Conservation (phyloP, 2,888 invertebrate genomes). For the Digitonthophagus gazella region DNA sequence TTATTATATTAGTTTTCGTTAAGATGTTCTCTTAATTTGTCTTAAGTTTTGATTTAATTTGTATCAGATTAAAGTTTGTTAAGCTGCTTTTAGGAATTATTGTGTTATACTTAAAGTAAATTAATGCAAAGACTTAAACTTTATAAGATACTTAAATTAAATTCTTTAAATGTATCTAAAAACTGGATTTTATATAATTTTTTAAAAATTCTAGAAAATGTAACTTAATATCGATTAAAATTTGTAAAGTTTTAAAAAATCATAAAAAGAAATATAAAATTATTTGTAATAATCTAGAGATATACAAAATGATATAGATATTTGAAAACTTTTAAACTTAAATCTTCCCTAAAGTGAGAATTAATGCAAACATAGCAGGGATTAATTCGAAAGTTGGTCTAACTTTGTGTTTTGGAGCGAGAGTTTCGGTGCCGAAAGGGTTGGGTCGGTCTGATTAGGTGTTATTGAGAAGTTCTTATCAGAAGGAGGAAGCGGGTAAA, state of each 20-base stretch:
- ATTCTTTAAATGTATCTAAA: too few species aligned
- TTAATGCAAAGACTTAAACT: too few species aligned
- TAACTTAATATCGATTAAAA: too few species aligned
- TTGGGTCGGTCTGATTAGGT: neutral
- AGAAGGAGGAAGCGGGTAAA: too few species aligned
- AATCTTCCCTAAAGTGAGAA: neutral
- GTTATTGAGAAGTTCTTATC: neutral
- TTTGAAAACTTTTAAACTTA: neutral
- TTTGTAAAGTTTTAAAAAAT: neutral
- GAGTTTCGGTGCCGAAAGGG: neutral
- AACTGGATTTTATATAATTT: too few species aligned
- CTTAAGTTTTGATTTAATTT: too few species aligned
- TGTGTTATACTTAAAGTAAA: too few species aligned
- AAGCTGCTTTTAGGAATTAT: too few species aligned
- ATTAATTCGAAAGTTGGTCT: neutral
- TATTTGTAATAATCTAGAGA: neutral
- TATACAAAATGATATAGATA: neutral
- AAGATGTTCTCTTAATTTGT: too few species aligned
- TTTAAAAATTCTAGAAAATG: too few species aligned
- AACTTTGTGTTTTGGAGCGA: neutral
- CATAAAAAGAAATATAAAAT: neutral
- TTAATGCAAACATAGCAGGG: neutral
- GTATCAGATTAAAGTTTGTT: too few species aligned
- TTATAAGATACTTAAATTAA: too few species aligned
- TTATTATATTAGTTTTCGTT: constrained; percentile 2